phyloP scores from a whole-genome alignment of 2,113 vertebrate species.

The Nycticorax nycticorax region DNA sequence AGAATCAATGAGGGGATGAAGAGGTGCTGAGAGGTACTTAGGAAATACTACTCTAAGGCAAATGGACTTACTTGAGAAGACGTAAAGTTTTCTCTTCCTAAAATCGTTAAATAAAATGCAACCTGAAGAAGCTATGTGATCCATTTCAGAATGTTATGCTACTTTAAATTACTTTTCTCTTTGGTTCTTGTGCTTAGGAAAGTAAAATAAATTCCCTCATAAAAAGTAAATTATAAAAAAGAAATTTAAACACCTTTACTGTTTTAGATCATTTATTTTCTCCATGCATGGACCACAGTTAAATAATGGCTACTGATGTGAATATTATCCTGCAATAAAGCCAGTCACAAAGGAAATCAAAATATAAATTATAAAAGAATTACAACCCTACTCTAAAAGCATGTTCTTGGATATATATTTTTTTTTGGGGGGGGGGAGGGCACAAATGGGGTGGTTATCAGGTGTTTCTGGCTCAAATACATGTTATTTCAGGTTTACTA shows the following conservation, averaged over 20 bases:
- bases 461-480: not conserved
- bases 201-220: not conserved
- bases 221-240: not conserved
- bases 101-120: not conserved
- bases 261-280: not conserved
- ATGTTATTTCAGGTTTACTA: not conserved
- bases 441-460: not conserved
- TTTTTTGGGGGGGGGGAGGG: not conserved
- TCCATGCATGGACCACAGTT: not conserved
- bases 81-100: not conserved
- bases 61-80: not conserved
- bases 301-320: slow-evolving; percentile 14
- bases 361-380: not conserved
- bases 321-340: slow-evolving; percentile 29
- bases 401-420: not conserved
- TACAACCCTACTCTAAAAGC: not conserved
- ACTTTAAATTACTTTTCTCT: not conserved
- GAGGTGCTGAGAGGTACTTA: not conserved
- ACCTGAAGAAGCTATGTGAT: not conserved
- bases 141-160: not conserved
- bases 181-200: not conserved
- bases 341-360: not conserved
- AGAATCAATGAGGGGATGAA: not conserved
- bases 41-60: not conserved
- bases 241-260: not conserved